Percentiles rank a stretch among this genome's conserved stretches.
Conservation (phyloP, 2,113 vertebrate species). For the Paraplagusia blochii region DNA sequence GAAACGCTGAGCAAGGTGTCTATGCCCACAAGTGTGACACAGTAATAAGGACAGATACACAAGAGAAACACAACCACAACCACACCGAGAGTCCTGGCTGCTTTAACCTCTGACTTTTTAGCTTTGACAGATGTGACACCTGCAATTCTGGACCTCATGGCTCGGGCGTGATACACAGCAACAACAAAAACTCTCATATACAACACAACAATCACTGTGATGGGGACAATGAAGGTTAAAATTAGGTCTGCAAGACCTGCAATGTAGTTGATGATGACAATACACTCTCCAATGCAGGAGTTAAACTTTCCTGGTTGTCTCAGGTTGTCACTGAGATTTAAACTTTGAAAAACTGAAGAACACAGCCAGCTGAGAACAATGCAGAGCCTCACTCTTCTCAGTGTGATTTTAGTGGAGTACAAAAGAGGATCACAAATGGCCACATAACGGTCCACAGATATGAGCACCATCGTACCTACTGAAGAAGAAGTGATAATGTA, state of each 20-base stretch:
- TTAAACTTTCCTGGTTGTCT: conserved; percentile 1
- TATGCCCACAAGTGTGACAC: not conserved
- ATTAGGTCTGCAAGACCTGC: conserved; percentile 2
- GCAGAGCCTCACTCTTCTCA: not conserved
- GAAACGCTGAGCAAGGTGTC: not conserved
- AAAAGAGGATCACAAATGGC: conserved; percentile 38
- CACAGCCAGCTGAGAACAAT: conserved; percentile 15
- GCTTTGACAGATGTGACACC: not conserved
- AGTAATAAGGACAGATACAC: conserved; percentile 26
- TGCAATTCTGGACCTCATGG: not conserved
- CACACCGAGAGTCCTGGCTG: conserved; percentile 27
- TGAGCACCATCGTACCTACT: conserved; percentile 34
- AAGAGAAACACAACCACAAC: conserved; percentile 22
- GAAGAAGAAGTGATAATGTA: conserved; percentile 1
- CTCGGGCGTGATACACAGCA: conserved; percentile 23
- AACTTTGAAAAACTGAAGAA: not conserved
- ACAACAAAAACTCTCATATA: conserved; percentile 31
- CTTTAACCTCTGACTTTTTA: conserved; percentile 17
- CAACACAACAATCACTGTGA: conserved; percentile 18
- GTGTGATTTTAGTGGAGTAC: conserved; percentile 21
- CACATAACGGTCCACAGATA: conserved; percentile 33
- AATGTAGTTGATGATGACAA: not conserved
- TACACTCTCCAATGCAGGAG: conserved; percentile 35
- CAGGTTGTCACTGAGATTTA: not conserved
- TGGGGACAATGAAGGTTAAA: conserved; percentile 13